These are phyloP conservation scores for Oryzias celebensis DNA, from an alignment of 2,113 vertebrate species.

Conservation along the genomic window DNA sequence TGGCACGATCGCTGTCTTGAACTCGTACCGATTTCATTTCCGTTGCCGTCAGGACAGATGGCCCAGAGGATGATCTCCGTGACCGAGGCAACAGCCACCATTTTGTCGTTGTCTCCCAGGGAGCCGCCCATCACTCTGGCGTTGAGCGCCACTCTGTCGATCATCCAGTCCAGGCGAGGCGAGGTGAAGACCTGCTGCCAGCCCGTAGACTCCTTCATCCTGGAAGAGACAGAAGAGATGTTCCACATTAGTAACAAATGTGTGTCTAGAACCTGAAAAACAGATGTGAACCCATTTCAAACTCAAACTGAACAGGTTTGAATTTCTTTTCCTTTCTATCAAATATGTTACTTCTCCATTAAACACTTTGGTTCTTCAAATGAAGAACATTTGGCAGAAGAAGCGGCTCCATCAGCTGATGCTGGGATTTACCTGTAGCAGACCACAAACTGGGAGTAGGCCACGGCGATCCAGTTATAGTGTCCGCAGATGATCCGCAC, in stretches of 20 bases:
- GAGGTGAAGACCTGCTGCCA: constrained; percentile 93
- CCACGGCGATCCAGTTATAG: constrained; percentile 92
- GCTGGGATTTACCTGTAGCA: constrained; percentile 82
- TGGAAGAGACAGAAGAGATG: constrained; percentile 37
- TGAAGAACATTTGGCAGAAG: not conserved
- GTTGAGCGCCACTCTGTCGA: constrained; percentile 87
- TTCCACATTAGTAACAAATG: no score
- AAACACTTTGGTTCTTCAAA: not conserved
- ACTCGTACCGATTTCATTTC: constrained; percentile 84
- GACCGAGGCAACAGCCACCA: constrained; percentile 86
- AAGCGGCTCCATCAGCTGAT: not conserved
- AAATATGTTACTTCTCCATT: not conserved
- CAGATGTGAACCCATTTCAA: no score
- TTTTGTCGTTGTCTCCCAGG: constrained; percentile 89
- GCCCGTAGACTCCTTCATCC: constrained; percentile 89
- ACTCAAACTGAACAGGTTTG: no score
- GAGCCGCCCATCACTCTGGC: constrained; percentile 87
- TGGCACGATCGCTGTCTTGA: not conserved
- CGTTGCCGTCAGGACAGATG: constrained; percentile 84
- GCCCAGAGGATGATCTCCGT: constrained; percentile 90
- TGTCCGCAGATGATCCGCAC: constrained; percentile 89
- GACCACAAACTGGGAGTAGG: constrained; percentile 88
- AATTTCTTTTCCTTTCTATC: not conserved
- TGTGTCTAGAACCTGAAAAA: not conserved
- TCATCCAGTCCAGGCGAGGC: constrained; percentile 87